These are phyloP conservation scores for Drosophila bifasciata DNA, from an alignment of 1,140 invertebrate species.

Conservation along the genomic window DNA sequence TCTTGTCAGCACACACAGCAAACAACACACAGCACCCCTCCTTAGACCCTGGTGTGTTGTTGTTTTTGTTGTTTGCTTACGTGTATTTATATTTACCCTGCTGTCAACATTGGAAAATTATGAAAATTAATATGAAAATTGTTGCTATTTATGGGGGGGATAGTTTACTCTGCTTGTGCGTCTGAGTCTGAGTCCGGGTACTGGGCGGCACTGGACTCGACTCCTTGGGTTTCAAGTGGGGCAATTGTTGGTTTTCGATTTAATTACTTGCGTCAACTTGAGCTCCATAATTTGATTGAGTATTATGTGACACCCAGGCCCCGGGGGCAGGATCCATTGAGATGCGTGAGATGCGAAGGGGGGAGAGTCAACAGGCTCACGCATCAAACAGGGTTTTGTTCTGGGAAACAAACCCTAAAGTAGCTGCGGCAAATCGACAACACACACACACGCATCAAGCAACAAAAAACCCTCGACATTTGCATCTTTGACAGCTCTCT, in stretches of 20 bases:
- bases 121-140: conserved; percentile 83
- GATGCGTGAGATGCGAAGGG: too few relatives aligned
- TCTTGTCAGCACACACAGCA: conserved; percentile 8
- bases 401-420: conserved; percentile 43
- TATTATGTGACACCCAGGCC: conserved; percentile 69
- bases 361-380: conserved; percentile 8
- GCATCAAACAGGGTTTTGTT: conserved; percentile 28
- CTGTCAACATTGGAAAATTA: conserved; percentile 80
- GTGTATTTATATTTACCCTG: conserved; percentile 74
- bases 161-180: conserved; percentile 32
- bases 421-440: conserved; percentile 49
- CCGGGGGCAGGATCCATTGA: too few relatives aligned
- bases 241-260: conserved; percentile 78
- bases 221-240: conserved; percentile 44
- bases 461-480: conserved; percentile 47
- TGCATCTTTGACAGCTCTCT: conserved; percentile 56
- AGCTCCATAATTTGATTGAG: conserved; percentile 74
- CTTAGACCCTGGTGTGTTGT: conserved; percentile 9
- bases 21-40: not conserved
- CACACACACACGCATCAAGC: not conserved
- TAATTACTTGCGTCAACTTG: conserved; percentile 80
- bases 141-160: conserved; percentile 66
- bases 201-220: not conserved
- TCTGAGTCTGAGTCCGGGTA: conserved; percentile 9
- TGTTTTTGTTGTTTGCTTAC: conserved; percentile 52